Conservation (phyloP, 92 coral and sea anemone genomes). For the Anthopleura xanthogrammica region DNA sequence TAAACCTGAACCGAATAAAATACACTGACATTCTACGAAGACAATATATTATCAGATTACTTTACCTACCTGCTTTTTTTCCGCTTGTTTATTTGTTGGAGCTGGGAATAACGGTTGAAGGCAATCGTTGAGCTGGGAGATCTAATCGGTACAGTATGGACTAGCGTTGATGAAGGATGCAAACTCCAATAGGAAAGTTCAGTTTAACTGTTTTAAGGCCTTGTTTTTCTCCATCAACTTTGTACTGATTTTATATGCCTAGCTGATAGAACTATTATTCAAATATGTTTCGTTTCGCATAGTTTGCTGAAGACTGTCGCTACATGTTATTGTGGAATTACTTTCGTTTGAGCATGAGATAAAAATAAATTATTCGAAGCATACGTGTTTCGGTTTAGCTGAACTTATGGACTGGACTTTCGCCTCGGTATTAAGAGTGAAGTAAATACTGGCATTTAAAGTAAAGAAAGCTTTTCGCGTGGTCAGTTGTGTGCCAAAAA, state of each 20-base stretch:
- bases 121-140: too few species aligned
- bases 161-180: neutral
- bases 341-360: slow-evolving; percentile 6
- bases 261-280: neutral
- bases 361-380: neutral
- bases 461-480: too few species aligned
- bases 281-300: slow-evolving; percentile 26
- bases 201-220: neutral
- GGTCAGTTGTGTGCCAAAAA: too few species aligned
- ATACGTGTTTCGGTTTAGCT: neutral
- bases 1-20: too few species aligned
- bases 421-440: neutral
- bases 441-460: too few species aligned
- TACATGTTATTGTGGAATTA: neutral
- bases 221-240: neutral
- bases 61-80: neutral
- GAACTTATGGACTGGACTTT: neutral
- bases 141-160: neutral
- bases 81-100: neutral
- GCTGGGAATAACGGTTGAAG: neutral
- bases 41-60: neutral
- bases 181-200: neutral
- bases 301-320: neutral
- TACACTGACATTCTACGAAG: too few species aligned
- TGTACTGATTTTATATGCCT: neutral